phyloP scores from a whole-genome alignment of 1,140 invertebrate species.

The Lordiphosa clarofinis region DNA sequence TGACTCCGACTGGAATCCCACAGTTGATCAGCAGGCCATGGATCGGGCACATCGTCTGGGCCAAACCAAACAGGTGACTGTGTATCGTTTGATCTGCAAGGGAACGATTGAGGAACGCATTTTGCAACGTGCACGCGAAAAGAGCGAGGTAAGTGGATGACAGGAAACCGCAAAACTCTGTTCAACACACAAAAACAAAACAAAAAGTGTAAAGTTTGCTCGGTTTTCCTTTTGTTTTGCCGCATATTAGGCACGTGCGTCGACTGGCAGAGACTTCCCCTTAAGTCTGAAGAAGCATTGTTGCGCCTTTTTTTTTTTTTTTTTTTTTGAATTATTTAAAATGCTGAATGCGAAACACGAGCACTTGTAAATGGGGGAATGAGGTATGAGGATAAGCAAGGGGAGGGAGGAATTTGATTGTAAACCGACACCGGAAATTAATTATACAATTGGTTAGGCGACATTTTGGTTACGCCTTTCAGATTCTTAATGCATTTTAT shows the following conservation, averaged over 20 bases:
- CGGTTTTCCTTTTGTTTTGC: slow-evolving; percentile 51
- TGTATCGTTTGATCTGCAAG: slow-evolving; percentile 94
- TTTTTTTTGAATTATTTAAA: slow-evolving; percentile 22
- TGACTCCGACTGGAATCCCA: slow-evolving; percentile 99
- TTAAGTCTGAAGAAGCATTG: slow-evolving; percentile 43
- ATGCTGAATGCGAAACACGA: slow-evolving; percentile 63
- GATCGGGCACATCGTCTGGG: slow-evolving; percentile 93
- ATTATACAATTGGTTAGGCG: slow-evolving; percentile 76
- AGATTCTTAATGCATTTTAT: slow-evolving; percentile 60
- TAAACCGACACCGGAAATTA: slow-evolving; percentile 75
- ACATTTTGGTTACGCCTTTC: slow-evolving; percentile 68
- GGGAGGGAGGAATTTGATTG: slow-evolving; percentile 25
- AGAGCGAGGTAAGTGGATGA: slow-evolving; percentile 87
- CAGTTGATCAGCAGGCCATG: slow-evolving; percentile 96
- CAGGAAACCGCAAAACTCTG: slow-evolving; percentile 70
- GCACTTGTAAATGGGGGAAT: slow-evolving; percentile 47
- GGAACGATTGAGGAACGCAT: slow-evolving; percentile 95
- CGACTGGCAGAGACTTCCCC: slow-evolving; percentile 32
- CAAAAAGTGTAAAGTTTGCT: slow-evolving; percentile 21
- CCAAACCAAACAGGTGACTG: slow-evolving; percentile 94
- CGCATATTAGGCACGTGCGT: slow-evolving; percentile 78
- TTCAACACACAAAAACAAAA: slow-evolving; percentile 24
- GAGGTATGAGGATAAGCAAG: background rate
- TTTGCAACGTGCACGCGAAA: slow-evolving; percentile 92
- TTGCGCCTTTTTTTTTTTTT: slow-evolving; percentile 40